Percentiles rank a stretch among this genome's conserved stretches.
These are phyloP conservation scores for Conus canariensis DNA, from an alignment of 2,888 invertebrate species.

Conservation along the genomic window DNA sequence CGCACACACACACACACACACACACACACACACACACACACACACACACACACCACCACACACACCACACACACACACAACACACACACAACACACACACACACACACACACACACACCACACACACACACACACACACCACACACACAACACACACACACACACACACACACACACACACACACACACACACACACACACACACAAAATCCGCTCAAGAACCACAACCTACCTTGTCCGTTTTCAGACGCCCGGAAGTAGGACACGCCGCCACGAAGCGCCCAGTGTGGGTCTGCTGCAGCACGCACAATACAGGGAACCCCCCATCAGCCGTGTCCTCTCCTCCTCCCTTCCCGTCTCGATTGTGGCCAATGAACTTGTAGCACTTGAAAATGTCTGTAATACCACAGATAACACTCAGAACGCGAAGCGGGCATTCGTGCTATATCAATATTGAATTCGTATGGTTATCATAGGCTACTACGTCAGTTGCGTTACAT, in stretches of 20 bases:
- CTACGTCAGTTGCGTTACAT: too few relatives aligned
- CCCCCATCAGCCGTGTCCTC: neutral
- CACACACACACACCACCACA: constrained; percentile 18
- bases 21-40: constrained; percentile 8
- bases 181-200: constrained; percentile 18
- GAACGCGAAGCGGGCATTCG: too few relatives aligned
- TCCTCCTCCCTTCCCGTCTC: neutral
- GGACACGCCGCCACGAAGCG: neutral
- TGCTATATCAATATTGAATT: too few relatives aligned
- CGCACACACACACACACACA: constrained; percentile 18
- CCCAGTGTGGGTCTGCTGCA: neutral
- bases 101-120: constrained; percentile 18
- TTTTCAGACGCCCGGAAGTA: neutral
- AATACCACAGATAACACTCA: neutral
- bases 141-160: neutral
- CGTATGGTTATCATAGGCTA: too few relatives aligned
- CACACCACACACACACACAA: neutral
- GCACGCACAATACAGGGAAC: neutral
- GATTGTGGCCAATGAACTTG: neutral
- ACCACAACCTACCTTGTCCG: neutral
- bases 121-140: constrained; percentile 11
- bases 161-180: constrained; percentile 18
- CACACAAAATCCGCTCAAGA: neutral
- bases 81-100: constrained; percentile 18
- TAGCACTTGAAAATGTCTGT: constrained; percentile 12